These are phyloP conservation scores for Dexiosoma caninum DNA, from an alignment of 2,888 invertebrate species.

Conservation along the genomic window DNA sequence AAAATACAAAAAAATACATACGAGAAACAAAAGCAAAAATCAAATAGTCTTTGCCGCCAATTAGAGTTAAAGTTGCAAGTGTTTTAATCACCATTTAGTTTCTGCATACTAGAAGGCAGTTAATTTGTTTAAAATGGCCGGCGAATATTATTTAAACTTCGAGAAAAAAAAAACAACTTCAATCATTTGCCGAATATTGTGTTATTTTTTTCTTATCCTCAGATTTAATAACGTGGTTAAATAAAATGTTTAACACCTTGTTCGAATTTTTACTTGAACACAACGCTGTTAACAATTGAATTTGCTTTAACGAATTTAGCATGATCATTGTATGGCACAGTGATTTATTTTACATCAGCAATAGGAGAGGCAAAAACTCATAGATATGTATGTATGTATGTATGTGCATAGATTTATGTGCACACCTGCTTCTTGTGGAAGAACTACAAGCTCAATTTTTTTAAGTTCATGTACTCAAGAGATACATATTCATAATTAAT, in stretches of 20 bases:
- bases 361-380: neutral
- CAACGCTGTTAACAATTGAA: conserved; percentile 59
- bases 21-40: conserved; percentile 10
- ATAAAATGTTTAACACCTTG: conserved; percentile 62
- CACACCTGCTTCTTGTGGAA: neutral
- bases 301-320: conserved; percentile 44
- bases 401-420: neutral
- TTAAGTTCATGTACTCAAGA: no score
- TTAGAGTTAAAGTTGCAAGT: conserved; percentile 51
- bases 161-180: conserved; percentile 20
- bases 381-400: neutral
- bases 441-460: neutral
- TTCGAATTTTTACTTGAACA: conserved; percentile 40
- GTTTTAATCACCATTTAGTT: conserved; percentile 27
- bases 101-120: neutral
- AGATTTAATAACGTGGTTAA: conserved; percentile 51
- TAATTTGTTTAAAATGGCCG: neutral
- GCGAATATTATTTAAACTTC: conserved; percentile 30
- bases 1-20: no score
- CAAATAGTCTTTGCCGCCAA: conserved; percentile 60
- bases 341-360: conserved; percentile 30
- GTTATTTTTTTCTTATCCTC: neutral
- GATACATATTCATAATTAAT: no score
- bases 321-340: conserved; percentile 39
- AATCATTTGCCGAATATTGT: conserved; percentile 55